A percentile compares a stretch with the other conserved stretches of the same genome.
These are phyloP conservation scores for Hypomecis atomaria DNA, from an alignment of 2,888 invertebrate genomes.

Conservation along the genomic window DNA sequence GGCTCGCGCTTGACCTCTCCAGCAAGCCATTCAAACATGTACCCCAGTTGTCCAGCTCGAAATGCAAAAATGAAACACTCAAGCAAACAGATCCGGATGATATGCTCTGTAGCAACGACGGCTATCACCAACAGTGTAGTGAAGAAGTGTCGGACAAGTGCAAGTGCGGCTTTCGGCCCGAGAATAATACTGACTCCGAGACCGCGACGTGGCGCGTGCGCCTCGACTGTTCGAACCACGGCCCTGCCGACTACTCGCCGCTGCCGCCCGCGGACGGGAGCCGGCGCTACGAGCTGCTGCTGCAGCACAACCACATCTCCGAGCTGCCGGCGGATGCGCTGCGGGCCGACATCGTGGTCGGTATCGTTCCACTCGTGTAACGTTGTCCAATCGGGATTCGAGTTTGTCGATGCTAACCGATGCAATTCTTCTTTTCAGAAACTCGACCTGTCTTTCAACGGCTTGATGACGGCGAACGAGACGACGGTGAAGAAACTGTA, in stretches of 20 bases:
- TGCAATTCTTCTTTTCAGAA: slow-evolving; percentile 16
- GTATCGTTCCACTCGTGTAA: not conserved
- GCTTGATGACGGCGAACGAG: slow-evolving; percentile 1
- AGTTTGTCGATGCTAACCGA: not conserved
- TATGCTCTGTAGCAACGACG: slow-evolving; percentile 36
- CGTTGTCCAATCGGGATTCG: not conserved
- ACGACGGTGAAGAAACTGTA: slow-evolving; percentile 13
- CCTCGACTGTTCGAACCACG: slow-evolving; percentile 23
- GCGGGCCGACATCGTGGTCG: slow-evolving; percentile 23
- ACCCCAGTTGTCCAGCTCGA: not conserved
- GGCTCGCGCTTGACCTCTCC: slow-evolving; percentile 18
- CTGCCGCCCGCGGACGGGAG: slow-evolving; percentile 9
- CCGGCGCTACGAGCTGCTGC: slow-evolving; percentile 37
- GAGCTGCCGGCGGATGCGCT: slow-evolving; percentile 31
- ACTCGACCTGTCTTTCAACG: slow-evolving; percentile 38
- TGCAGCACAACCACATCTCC: slow-evolving; percentile 38
- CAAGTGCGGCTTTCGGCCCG: slow-evolving; percentile 1
- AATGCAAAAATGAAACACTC: slow-evolving; percentile 23
- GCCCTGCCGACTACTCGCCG: slow-evolving; percentile 34
- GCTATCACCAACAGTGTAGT: slow-evolving; percentile 11
- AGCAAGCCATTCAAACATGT: slow-evolving; percentile 6
- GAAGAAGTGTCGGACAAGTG: slow-evolving; percentile 22
- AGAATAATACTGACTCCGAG: slow-evolving; percentile 29
- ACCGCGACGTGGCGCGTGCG: slow-evolving; percentile 20
- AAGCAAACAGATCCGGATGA: slow-evolving; percentile 38